Evolutionary conservation across 2,113 vertebrate genomes (phyloP).

Genomic region (Chloropsis hardwickii): DNA sequence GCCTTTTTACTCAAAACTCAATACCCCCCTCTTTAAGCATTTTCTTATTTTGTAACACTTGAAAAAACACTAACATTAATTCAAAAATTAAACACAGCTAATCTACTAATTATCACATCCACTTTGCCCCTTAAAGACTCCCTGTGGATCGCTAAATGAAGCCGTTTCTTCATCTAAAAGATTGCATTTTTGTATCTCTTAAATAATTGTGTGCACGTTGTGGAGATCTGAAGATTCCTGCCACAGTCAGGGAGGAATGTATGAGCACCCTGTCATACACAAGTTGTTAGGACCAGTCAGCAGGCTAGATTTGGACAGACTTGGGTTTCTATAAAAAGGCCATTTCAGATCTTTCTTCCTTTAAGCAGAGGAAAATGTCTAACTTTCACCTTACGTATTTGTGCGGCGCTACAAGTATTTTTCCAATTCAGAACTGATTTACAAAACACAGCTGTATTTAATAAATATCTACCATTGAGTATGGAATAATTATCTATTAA

Average conservation of each 20-base stretch:
- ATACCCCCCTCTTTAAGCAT: background rate
- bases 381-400: background rate
- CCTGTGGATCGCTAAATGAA: background rate
- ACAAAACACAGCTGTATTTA: background rate
- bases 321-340: background rate
- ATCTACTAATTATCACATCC: background rate
- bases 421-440: background rate
- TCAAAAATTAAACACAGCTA: background rate
- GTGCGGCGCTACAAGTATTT: background rate
- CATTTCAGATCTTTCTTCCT: background rate
- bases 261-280: background rate
- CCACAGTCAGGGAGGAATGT: background rate
- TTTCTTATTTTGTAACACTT: background rate
- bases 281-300: background rate
- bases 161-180: background rate
- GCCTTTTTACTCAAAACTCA: background rate
- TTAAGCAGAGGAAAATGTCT: background rate
- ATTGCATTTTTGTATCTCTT: background rate
- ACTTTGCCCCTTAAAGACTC: background rate
- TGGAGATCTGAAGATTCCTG: background rate
- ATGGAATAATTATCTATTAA: background rate
- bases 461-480: background rate
- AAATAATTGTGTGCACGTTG: background rate
- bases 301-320: background rate
- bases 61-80: background rate